These are phyloP conservation scores for Lagopus leucura DNA, from an alignment of 2,113 vertebrate species.

Conservation along the genomic window DNA sequence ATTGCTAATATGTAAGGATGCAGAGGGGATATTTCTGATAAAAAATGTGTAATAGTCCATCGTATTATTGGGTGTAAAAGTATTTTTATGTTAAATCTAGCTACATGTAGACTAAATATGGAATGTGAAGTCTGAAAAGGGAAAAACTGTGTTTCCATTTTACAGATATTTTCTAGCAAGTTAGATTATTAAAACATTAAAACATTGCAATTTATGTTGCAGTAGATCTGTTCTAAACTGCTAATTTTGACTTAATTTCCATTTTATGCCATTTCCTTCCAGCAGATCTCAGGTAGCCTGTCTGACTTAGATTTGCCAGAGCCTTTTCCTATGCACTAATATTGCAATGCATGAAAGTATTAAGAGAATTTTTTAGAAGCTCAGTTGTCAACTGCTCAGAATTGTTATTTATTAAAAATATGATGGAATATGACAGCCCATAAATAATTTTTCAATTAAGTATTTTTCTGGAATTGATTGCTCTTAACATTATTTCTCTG, in stretches of 20 bases:
- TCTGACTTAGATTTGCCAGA: not conserved
- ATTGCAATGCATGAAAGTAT: not conserved
- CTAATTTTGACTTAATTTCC: not conserved
- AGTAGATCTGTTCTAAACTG: not conserved
- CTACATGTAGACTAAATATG: not conserved
- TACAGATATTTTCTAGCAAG: not conserved
- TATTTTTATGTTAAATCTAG: not conserved
- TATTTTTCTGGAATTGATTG: not conserved
- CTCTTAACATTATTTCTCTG: not conserved
- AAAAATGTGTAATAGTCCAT: not conserved
- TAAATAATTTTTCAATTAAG: slow-evolving; percentile 2
- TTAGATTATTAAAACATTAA: not conserved
- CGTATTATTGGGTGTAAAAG: not conserved
- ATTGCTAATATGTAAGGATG: fast-evolving
- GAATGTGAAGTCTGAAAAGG: not conserved
- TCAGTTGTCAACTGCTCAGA: not conserved
- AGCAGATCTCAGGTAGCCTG: not conserved
- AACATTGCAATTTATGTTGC: not conserved
- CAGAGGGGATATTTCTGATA: not conserved
- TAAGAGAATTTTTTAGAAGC: slow-evolving; percentile 19
- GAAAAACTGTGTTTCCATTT: not conserved
- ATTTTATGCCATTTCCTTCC: not conserved
- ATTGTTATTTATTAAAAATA: slow-evolving; percentile 1
- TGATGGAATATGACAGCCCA: not conserved
- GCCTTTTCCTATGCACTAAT: not conserved